phyloP scores from a whole-genome alignment of 1,140 invertebrate species.

The Brachionus manjavacas region DNA sequence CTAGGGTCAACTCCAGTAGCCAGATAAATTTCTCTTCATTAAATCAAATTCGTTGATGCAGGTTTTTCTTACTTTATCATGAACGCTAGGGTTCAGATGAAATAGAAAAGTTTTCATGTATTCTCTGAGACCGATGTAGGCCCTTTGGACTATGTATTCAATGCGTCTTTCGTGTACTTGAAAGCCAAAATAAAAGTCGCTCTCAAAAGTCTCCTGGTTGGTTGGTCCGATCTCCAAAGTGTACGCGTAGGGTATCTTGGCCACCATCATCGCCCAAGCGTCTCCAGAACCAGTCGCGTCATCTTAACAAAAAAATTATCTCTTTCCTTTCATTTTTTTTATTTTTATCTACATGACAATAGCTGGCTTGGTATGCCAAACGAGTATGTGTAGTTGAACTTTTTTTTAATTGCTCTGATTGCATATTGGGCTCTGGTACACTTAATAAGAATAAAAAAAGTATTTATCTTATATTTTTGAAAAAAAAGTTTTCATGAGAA shows the following conservation, averaged over 20 bases:
- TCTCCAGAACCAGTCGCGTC: background rate
- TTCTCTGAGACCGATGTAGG: background rate
- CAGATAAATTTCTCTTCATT: slow-evolving; percentile 14
- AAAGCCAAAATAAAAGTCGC: background rate
- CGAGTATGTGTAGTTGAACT: slow-evolving; percentile 11
- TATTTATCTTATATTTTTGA: background rate
- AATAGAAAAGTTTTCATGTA: slow-evolving; percentile 34
- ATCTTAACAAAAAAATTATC: slow-evolving; percentile 1
- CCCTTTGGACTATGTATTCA: background rate
- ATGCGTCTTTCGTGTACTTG: background rate
- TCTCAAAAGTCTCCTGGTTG: background rate
- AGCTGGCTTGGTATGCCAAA: slow-evolving; percentile 7
- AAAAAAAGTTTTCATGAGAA: no score
- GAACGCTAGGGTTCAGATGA: background rate
- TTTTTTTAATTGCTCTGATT: background rate
- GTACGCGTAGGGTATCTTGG: slow-evolving; percentile 26
- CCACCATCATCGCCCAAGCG: background rate
- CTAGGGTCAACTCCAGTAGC: slow-evolving; percentile 17
- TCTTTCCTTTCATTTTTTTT: background rate
- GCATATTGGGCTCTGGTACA: slow-evolving; percentile 1
- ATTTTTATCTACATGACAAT: background rate
- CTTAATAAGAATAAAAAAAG: background rate
- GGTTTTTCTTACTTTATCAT: background rate
- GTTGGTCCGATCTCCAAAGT: slow-evolving; percentile 12
- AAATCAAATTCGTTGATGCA: background rate